A percentile compares a stretch with the other conserved stretches of the same genome.
phyloP scores from a whole-genome alignment of 2,888 invertebrate species.

The Eupithecia subumbrata region DNA sequence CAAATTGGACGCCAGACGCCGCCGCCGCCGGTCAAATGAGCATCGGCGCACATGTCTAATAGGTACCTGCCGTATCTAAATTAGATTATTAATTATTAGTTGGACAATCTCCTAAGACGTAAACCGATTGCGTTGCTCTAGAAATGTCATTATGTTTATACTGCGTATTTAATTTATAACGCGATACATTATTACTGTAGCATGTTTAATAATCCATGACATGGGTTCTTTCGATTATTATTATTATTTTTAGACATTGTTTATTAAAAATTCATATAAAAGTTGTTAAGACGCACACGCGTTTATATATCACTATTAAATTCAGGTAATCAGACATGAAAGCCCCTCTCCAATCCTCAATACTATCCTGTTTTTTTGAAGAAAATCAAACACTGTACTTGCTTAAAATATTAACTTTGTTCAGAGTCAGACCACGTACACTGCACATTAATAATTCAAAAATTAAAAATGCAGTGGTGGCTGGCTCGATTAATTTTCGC shows the following conservation, averaged over 20 bases:
- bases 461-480: too few relatives aligned
- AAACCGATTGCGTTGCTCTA: conserved; percentile 10
- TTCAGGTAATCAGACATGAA: neutral
- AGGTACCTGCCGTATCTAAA: neutral
- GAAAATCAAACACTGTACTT: too few relatives aligned
- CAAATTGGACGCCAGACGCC: too few relatives aligned
- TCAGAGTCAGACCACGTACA: too few relatives aligned
- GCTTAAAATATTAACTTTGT: neutral
- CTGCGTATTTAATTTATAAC: conserved; percentile 3
- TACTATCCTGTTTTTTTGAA: neutral
- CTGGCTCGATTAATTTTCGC: too few relatives aligned
- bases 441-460: too few relatives aligned
- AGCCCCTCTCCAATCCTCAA: neutral
- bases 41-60: too few relatives aligned
- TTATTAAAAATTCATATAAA: neutral
- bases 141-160: conserved; percentile 7
- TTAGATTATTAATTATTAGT: conserved; percentile 5
- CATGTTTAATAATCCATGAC: conserved; percentile 7
- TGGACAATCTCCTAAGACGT: conserved; percentile 3
- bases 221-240: neutral
- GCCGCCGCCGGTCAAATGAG: too few relatives aligned
- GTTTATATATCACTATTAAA: too few relatives aligned
- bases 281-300: neutral
- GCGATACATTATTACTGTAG: neutral
- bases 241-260: neutral